Evolutionary conservation across 1,140 invertebrate genomes (phyloP).

Genomic region (Drosophila jambulina): DNA sequence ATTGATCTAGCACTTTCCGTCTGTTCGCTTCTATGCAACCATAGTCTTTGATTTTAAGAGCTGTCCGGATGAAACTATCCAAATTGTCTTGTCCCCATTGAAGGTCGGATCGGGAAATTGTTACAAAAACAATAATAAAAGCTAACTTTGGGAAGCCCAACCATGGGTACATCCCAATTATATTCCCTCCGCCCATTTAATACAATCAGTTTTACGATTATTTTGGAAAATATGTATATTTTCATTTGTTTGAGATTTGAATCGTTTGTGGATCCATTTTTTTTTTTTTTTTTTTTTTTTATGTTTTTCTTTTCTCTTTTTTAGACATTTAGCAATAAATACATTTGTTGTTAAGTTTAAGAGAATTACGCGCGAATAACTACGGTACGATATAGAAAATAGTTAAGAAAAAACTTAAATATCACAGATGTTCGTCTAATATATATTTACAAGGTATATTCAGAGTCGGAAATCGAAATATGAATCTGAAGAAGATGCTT

Average conservation of each 20-base stretch:
- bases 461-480: slow-evolving; percentile 37
- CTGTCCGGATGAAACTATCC: neutral
- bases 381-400: slow-evolving; percentile 76
- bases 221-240: slow-evolving; percentile 62
- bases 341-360: slow-evolving; percentile 44
- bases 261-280: slow-evolving; percentile 22
- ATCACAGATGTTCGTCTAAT: slow-evolving; percentile 73
- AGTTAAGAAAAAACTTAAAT: slow-evolving; percentile 83
- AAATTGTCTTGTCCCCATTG: too few species aligned
- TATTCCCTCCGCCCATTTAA: neutral
- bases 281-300: slow-evolving; percentile 5
- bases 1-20: too few species aligned
- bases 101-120: too few species aligned
- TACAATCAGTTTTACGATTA: slow-evolving; percentile 19
- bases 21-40: neutral
- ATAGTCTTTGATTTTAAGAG: neutral
- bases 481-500: slow-evolving; percentile 38
- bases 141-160: too few species aligned
- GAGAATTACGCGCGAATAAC: slow-evolving; percentile 50
- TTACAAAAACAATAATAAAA: too few species aligned
- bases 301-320: slow-evolving; percentile 31
- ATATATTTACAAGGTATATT: slow-evolving; percentile 46
- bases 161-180: neutral
- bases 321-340: slow-evolving; percentile 66
- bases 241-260: slow-evolving; percentile 55